Conservation (phyloP, 1,140 invertebrate species). For the Drosophila punjabiensis region DNA sequence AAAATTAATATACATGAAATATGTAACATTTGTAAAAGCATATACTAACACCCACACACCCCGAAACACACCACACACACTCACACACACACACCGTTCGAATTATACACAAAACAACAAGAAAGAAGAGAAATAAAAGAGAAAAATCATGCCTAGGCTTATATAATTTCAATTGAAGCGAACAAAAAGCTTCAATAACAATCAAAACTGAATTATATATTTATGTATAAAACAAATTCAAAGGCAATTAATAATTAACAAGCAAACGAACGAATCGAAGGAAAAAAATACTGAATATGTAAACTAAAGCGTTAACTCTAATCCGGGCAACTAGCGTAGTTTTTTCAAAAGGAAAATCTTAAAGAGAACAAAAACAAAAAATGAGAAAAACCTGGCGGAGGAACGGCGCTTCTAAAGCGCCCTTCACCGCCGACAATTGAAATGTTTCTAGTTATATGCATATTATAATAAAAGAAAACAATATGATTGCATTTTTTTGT, state of each 20-base stretch:
- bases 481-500: constrained; percentile 66
- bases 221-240: constrained; percentile 70
- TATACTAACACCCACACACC: constrained; percentile 51
- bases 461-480: constrained; percentile 58
- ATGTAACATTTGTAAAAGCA: constrained; percentile 74
- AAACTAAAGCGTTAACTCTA: constrained; percentile 63
- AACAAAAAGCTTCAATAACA: constrained; percentile 64
- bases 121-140: constrained; percentile 18
- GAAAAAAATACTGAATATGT: constrained; percentile 57
- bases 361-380: constrained; percentile 22
- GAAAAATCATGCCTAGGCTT: constrained; percentile 68
- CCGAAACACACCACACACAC: constrained; percentile 25
- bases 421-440: constrained; percentile 35
- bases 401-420: constrained; percentile 65
- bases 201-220: constrained; percentile 75
- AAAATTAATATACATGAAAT: constrained; percentile 66
- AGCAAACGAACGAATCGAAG: constrained; percentile 51
- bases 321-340: constrained; percentile 58
- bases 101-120: constrained; percentile 74
- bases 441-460: constrained; percentile 72
- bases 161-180: constrained; percentile 74
- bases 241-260: constrained; percentile 52
- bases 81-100: constrained; percentile 57
- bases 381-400: constrained; percentile 25
- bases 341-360: constrained; percentile 48